Percentiles rank a stretch among this genome's conserved stretches.
phyloP scores from a whole-genome alignment of 2,113 vertebrate genomes.

The Maccullochella peelii region DNA sequence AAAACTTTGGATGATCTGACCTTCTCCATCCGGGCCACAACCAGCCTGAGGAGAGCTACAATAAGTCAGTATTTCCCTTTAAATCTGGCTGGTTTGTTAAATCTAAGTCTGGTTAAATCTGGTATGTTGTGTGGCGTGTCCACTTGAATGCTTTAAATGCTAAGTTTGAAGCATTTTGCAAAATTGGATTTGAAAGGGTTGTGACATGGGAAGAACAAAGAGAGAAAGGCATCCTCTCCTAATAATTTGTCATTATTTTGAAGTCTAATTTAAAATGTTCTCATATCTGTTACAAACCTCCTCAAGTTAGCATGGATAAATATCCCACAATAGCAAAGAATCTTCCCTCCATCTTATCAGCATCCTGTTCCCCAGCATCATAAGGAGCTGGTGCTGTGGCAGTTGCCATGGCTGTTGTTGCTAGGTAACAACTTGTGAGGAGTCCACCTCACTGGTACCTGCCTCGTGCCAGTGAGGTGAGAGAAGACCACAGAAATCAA shows the following conservation, averaged over 20 bases:
- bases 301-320: neutral
- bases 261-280: neutral
- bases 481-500: constrained; percentile 4
- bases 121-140: neutral
- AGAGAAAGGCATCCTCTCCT: neutral
- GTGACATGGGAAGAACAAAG: neutral
- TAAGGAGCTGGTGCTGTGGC: constrained; percentile 30
- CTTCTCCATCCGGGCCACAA: neutral
- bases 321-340: neutral
- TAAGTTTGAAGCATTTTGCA: neutral
- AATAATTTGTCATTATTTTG: neutral
- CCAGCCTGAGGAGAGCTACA: neutral
- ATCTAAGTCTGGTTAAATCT: neutral
- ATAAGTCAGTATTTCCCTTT: neutral
- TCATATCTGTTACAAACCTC: neutral
- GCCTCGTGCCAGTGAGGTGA: constrained; percentile 25
- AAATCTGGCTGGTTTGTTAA: neutral
- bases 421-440: constrained; percentile 57
- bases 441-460: too few relatives aligned
- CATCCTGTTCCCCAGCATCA: neutral
- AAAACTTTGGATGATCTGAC: neutral
- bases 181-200: neutral
- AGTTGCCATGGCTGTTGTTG: constrained; percentile 64
- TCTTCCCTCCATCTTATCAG: neutral
- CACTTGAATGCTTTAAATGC: neutral